These are phyloP conservation scores for Archilochus colubris DNA, from an alignment of 2,113 vertebrate genomes.

Conservation along the genomic window DNA sequence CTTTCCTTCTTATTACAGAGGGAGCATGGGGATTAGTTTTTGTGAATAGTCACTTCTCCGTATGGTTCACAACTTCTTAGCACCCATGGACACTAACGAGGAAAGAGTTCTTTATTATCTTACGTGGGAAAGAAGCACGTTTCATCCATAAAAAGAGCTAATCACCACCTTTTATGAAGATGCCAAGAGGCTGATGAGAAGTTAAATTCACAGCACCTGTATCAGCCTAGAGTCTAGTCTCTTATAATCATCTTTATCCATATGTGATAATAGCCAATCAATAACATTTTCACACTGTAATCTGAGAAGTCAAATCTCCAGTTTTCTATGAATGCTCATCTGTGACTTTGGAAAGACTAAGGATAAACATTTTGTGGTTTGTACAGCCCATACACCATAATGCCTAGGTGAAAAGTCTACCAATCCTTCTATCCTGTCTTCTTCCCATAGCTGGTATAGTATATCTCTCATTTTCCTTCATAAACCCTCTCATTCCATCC, in stretches of 20 bases:
- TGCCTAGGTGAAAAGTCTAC: neutral
- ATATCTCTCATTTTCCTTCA: neutral
- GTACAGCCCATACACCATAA: neutral
- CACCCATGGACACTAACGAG: neutral
- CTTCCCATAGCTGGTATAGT: neutral
- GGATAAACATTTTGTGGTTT: neutral
- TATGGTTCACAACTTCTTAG: neutral
- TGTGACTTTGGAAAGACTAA: neutral
- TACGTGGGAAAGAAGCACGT: neutral
- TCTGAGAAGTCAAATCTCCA: neutral
- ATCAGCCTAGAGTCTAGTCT: neutral
- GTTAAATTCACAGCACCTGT: neutral
- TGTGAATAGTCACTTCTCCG: neutral
- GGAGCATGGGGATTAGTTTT: neutral
- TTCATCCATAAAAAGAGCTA: neutral
- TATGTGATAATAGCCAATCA: neutral
- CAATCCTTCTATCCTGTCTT: neutral
- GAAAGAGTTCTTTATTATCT: neutral
- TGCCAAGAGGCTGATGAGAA: neutral
- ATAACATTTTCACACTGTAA: neutral
- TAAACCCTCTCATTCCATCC: neutral
- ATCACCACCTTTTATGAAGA: neutral
- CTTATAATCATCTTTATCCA: neutral
- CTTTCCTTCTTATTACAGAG: neutral
- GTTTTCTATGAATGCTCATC: neutral